These are phyloP conservation scores for Myopa tessellatipennis DNA, from an alignment of 2,888 invertebrate species.

Conservation along the genomic window DNA sequence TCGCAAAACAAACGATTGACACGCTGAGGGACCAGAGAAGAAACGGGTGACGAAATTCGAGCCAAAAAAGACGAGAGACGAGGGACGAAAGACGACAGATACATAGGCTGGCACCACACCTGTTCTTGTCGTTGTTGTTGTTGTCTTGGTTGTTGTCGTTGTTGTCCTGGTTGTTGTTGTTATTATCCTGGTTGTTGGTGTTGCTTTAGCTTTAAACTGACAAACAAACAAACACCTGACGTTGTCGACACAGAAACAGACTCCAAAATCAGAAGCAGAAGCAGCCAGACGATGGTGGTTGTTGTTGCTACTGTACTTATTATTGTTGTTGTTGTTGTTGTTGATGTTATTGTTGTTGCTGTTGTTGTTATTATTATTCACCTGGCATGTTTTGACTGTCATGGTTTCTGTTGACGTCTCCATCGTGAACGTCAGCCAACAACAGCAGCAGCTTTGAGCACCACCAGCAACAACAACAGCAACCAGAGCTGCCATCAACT, in stretches of 20 bases:
- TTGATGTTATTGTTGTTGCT: slow-evolving; percentile 1
- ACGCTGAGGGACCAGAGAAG: no score
- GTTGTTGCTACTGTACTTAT: not conserved
- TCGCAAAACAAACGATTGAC: not conserved
- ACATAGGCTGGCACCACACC: not conserved
- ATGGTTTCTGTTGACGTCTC: not conserved
- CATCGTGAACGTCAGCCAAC: not conserved
- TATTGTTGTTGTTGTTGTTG: not conserved
- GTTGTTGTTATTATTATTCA: not conserved
- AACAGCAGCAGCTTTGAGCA: slow-evolving; percentile 12
- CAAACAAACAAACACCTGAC: not conserved
- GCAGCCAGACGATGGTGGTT: not conserved
- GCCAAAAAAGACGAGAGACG: no score
- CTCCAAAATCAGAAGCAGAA: not conserved
- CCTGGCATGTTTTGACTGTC: not conserved
- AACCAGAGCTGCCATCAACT: not conserved
- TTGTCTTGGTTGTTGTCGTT: not conserved
- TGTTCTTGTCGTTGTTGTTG: not conserved
- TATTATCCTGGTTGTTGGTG: not conserved
- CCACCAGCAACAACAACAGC: slow-evolving; percentile 14
- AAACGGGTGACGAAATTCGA: no score
- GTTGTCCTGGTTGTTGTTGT: not conserved
- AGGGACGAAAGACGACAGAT: not conserved
- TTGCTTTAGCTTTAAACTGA: not conserved
- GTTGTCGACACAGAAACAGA: not conserved